Base-by-base conservation (phyloP, 1,140 invertebrate species). In the Drosophila arizonae region DNA sequence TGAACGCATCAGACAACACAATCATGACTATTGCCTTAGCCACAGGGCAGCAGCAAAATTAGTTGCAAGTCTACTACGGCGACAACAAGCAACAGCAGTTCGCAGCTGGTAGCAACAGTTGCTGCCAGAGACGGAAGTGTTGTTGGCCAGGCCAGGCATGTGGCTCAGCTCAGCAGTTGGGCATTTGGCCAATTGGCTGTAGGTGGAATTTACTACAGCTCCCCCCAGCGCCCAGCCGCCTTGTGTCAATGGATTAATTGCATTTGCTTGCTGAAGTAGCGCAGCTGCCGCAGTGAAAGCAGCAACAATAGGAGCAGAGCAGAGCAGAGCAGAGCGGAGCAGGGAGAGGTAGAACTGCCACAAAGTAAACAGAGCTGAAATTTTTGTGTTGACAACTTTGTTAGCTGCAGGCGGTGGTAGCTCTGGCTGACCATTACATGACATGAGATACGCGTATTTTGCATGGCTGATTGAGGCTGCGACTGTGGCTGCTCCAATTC, bases 101-200 rank as follows among this genome's bases (percentile, higher is more conserved):
- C 6, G 24, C 68, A 50, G 11, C 36, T 57, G 28, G 17, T 9
- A 9, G 4, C 41, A 48, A 6, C 43, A 45, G 15, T 36, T 6
- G 63, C 65, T 73, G 74, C 51, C 69, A 26, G 52, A 72, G 56
- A 67, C 81, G 81, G 77, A 86, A 86, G 69, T 71, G 66, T 24
- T 71, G 70, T 11, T 75, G 81, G 51, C 65, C 68, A 60, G 72
- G 61, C 63, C 66, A 72, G 62, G 69, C 80, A 61, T 70, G 77
- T 63, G 28, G 28, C 28, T 30, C 28, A 81, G 60, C 77, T 81
- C 70, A 79, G 36, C 62, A 56, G 54, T 17, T 60, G 69, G 51
- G 61, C 75, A 67, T 63, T 77, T 77, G 73, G 58, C 30, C 72
- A 60, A 28, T 52, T 24, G 15, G 17, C 45, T 24, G n/a, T 3